These are phyloP conservation scores for Subacronicta megacephala DNA, from an alignment of 2,888 invertebrate genomes.

Conservation along the genomic window DNA sequence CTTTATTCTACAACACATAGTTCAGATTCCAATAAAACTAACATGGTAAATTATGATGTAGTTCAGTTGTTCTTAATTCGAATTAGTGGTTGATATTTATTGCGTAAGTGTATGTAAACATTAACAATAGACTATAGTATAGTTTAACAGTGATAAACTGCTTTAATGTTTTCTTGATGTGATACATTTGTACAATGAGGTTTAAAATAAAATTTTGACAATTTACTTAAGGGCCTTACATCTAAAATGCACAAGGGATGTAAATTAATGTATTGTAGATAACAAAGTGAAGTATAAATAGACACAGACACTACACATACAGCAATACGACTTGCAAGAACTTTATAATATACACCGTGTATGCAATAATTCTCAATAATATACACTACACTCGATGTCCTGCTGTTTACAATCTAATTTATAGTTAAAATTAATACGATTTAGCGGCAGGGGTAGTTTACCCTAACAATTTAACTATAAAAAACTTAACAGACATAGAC, in stretches of 20 bases:
- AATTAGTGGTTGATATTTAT: too few relatives aligned
- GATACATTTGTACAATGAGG: too few relatives aligned
- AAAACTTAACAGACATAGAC: constrained; percentile 40
- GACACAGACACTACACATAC: constrained; percentile 13
- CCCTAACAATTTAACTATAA: constrained; percentile 49
- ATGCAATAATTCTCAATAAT: constrained; percentile 59
- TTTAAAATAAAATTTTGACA: too few relatives aligned
- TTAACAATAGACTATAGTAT: too few relatives aligned
- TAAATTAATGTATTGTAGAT: not conserved
- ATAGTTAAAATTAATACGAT: constrained; percentile 36
- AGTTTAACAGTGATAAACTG: too few relatives aligned
- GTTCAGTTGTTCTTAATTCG: too few relatives aligned
- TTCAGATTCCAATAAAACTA: not conserved
- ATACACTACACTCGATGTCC: constrained; percentile 57
- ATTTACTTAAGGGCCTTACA: too few relatives aligned
- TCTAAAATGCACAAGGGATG: not conserved
- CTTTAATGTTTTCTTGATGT: too few relatives aligned
- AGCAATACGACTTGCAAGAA: constrained; percentile 35
- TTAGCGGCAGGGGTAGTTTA: constrained; percentile 47
- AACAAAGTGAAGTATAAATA: not conserved
- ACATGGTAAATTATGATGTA: too few relatives aligned
- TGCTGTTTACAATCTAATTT: constrained; percentile 52
- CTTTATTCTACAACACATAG: not conserved
- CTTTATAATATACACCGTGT: constrained; percentile 49
- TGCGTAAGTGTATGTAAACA: too few relatives aligned